Percentiles rank a stretch among this genome's conserved stretches.
These are phyloP conservation scores for Argopecten irradians DNA, from an alignment of 1,140 invertebrate species.

Conservation along the genomic window DNA sequence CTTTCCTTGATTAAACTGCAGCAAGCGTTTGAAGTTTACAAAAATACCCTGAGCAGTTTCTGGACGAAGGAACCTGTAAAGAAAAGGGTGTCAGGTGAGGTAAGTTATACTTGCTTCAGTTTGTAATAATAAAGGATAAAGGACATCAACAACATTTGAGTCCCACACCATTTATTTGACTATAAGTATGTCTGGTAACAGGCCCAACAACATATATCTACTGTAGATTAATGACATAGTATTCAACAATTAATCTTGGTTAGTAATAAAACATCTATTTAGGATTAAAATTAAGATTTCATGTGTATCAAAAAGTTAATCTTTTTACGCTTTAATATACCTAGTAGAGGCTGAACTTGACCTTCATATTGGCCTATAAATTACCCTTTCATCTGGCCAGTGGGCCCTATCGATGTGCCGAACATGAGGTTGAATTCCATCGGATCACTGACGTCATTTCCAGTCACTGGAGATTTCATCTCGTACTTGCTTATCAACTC, in stretches of 20 bases:
- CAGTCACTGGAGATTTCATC: conserved; percentile 96
- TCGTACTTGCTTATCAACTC: conserved; percentile 89
- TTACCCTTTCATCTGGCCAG: conserved; percentile 92
- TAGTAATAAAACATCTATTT: too few relatives aligned
- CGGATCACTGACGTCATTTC: conserved; percentile 95
- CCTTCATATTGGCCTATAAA: neutral
- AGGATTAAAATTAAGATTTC: too few relatives aligned
- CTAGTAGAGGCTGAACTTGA: neutral
- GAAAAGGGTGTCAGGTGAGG: neutral
- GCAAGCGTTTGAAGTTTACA: conserved; percentile 97
- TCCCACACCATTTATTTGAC: too few relatives aligned
- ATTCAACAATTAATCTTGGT: too few relatives aligned
- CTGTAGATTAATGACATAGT: too few relatives aligned
- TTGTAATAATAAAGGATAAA: too few relatives aligned
- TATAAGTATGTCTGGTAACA: too few relatives aligned
- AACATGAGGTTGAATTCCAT: conserved; percentile 99
- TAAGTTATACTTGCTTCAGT: too few relatives aligned
- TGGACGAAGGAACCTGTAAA: conserved; percentile 88
- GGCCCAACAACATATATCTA: too few relatives aligned
- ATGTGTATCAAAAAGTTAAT: too few relatives aligned
- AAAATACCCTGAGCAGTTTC: conserved; percentile 99
- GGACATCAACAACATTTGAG: too few relatives aligned
- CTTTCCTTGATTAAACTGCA: conserved; percentile 98
- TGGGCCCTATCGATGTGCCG: conserved; percentile 96
- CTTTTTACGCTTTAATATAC: neutral